phyloP scores from a whole-genome alignment of 2,113 vertebrate species.

The Muscicapa adusta region DNA sequence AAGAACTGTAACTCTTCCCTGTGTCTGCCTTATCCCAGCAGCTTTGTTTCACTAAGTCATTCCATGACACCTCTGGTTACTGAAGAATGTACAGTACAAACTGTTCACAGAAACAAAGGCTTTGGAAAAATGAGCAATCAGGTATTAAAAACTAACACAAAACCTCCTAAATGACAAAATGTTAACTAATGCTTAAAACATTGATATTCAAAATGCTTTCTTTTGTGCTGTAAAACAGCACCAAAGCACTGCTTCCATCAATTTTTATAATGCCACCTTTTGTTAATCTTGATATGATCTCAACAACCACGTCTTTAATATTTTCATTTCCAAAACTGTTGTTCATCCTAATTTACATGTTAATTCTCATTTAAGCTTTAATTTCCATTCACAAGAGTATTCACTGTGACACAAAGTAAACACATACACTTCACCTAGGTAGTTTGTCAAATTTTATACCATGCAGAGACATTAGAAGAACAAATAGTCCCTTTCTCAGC shows the following conservation, averaged over 20 bases:
- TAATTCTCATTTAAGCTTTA: not conserved
- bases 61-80: not conserved
- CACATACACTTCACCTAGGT: not conserved
- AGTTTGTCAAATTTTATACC: not conserved
- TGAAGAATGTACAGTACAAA: not conserved
- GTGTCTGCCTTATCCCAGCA: not conserved
- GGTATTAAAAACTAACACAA: not conserved
- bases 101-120: slow-evolving; percentile 12
- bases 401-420: not conserved
- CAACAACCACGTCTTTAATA: not conserved
- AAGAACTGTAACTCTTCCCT: not conserved
- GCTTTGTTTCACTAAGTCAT: not conserved
- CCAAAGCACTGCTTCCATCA: not conserved
- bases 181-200: not conserved
- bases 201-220: not conserved
- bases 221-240: not conserved
- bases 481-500: not conserved
- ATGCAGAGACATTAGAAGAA: not conserved
- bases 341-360: not conserved
- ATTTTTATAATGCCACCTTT: not conserved
- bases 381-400: not conserved
- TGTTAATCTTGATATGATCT: not conserved
- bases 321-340: not conserved
- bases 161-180: not conserved
- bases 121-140: not conserved